Evolutionary conservation across 2,888 invertebrate genomes (phyloP).

Genomic region (Siphonodentalium dalli): DNA sequence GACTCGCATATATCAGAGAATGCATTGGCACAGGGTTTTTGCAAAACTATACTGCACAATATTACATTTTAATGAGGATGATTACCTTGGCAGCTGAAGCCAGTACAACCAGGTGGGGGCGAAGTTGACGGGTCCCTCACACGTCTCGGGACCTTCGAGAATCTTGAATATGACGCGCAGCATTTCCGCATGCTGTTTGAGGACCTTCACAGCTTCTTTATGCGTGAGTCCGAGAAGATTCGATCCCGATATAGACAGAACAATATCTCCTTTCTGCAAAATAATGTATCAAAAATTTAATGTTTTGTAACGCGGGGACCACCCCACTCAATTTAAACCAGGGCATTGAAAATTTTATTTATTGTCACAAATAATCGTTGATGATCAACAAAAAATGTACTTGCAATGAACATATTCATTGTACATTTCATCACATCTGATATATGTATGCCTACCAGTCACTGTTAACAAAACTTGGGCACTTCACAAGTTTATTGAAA

Average conservation of each 20-base stretch:
- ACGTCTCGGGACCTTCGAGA: constrained; percentile 66
- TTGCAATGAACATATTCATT: no score
- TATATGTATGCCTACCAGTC: no score
- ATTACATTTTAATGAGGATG: no score
- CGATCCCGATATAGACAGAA: constrained; percentile 65
- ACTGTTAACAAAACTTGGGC: no score
- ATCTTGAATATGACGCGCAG: constrained; percentile 63
- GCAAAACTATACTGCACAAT: no score
- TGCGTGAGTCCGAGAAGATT: constrained; percentile 66
- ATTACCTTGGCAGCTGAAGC: constrained; percentile 66
- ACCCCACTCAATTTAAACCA: no score
- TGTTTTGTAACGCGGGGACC: no score
- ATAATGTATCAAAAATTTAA: neutral
- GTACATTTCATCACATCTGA: no score
- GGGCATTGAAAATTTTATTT: no score
- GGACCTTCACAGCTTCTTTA: constrained; percentile 65
- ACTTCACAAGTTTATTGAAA: no score
- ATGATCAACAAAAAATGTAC: neutral
- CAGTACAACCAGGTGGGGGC: constrained; percentile 68
- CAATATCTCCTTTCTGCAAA: constrained; percentile 67
- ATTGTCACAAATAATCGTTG: neutral
- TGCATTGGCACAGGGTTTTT: no score
- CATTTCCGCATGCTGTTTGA: constrained; percentile 63
- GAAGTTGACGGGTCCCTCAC: constrained; percentile 63
- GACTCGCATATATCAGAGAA: no score